Conservation (phyloP, 1,140 invertebrate genomes). For the Trichonephila clavipes region DNA sequence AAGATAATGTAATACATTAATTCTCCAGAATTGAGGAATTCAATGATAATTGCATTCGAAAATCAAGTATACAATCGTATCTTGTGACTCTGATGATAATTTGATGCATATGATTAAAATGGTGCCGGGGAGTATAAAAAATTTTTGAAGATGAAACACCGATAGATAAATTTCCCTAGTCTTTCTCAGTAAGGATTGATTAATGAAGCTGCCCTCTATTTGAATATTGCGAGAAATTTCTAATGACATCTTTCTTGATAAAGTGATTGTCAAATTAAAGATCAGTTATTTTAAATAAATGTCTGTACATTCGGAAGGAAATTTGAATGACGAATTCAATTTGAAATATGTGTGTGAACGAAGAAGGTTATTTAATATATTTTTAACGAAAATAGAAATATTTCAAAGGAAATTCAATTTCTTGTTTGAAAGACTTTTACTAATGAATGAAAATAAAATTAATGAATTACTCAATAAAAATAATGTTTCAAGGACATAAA, state of each 20-base stretch:
- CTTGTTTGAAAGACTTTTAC: too few species aligned
- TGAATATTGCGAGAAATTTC: neutral
- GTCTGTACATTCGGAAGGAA: too few species aligned
- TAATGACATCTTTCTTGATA: neutral
- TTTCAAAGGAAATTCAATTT: too few species aligned
- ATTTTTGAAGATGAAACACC: neutral
- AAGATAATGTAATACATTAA: neutral
- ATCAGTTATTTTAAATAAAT: too few species aligned
- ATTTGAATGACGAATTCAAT: too few species aligned
- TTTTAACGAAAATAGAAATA: too few species aligned
- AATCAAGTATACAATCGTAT: neutral
- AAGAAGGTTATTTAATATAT: too few species aligned
- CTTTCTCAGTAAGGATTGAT: neutral
- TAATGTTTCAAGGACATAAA: too few species aligned
- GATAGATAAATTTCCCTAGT: neutral
- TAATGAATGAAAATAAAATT: too few species aligned
- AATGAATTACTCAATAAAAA: too few species aligned
- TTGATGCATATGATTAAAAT: neutral
- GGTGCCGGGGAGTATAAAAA: neutral
- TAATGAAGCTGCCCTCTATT: neutral
- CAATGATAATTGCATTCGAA: neutral
- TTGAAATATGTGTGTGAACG: too few species aligned
- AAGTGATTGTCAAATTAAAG: too few species aligned
- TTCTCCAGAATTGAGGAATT: neutral
- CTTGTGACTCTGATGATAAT: neutral